Evolutionary conservation across 1,140 invertebrate genomes (phyloP), one percentile per base, ranked within the genome.

Genomic region (Calephelis nemesis): DNA sequence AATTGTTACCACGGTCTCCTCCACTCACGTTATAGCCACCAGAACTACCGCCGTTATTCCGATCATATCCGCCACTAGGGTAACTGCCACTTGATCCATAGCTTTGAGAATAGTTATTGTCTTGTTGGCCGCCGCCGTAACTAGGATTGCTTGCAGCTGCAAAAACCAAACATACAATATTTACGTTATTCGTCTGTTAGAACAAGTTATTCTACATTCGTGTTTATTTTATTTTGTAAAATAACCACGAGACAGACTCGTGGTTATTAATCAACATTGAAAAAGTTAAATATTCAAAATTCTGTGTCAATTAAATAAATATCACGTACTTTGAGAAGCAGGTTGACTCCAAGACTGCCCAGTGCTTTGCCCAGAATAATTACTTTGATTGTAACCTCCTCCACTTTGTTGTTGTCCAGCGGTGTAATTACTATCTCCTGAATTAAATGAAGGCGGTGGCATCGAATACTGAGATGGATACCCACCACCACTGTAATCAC

Each of bases 391-490:
- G 68, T 90, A 90, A 54, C 73, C 73, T 62, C 79, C 83, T 76
- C 70, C 54, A n/a, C 54, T 62, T 47, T 81, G 83, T 77, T 75
- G 79, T 63, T 82, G 83, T 15, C 72, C 65, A 42, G 78, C 73
- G 63, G 75, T 79, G 52, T 84, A 88, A 77, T 69, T 88, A 74
- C 74, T 85, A 63, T 88, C 84, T 62, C 77, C 76, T 40, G 85
- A 81, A 66, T 76, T 74, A 69, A 85, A 69, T 50, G 83, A 67
- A 9, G 88, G 88, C 30, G 88, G 88, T 30, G 88, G 88, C 71
- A 90, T 81, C 13, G 88, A 88, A 81, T 88, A 90, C 73, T 86
- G 87, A 58, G 82, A 73, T 30, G 84, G 79, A 74, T 88, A 87
- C 54, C 86, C 85, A 69, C 84, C 80, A 40, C 84, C 77, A 67